Evolutionary conservation across 2,797 vertebrate genomes (phyloP).

Genomic region (Liparis tanakae): DNA sequence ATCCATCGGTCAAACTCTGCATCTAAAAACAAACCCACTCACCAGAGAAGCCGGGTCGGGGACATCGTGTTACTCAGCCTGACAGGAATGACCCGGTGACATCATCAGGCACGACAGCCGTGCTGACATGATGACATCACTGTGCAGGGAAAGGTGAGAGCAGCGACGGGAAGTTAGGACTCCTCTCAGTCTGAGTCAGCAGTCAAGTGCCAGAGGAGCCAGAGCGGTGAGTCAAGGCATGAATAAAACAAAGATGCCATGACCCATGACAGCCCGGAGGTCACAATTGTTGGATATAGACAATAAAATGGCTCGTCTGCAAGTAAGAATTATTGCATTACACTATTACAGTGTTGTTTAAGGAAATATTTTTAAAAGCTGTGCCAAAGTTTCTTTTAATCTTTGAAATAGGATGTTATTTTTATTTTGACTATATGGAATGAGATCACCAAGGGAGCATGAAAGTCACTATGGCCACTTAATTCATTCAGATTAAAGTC

Average conservation of each 20-base stretch:
- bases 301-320: neutral
- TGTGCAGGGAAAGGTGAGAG: conserved; percentile 58
- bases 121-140: conserved; percentile 68
- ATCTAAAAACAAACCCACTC: conserved; percentile 47
- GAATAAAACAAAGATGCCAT: conserved; percentile 35
- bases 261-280: conserved; percentile 11
- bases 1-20: conserved; percentile 42
- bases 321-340: conserved; percentile 5
- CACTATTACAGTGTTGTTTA: neutral
- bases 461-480: neutral
- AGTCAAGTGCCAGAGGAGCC: conserved; percentile 23
- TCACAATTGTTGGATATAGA: neutral
- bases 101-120: conserved; percentile 56
- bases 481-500: neutral
- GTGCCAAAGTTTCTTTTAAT: neutral
- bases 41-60: conserved; percentile 40
- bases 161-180: conserved; percentile 50
- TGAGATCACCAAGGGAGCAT: neutral
- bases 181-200: conserved; percentile 45
- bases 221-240: conserved; percentile 20
- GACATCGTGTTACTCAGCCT: conserved; percentile 58
- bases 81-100: conserved; percentile 74
- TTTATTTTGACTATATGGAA: neutral
- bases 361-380: neutral
- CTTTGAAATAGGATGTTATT: neutral